These are phyloP conservation scores for Clupea harengus DNA, from an alignment of 2,113 vertebrate genomes.

Conservation along the genomic window DNA sequence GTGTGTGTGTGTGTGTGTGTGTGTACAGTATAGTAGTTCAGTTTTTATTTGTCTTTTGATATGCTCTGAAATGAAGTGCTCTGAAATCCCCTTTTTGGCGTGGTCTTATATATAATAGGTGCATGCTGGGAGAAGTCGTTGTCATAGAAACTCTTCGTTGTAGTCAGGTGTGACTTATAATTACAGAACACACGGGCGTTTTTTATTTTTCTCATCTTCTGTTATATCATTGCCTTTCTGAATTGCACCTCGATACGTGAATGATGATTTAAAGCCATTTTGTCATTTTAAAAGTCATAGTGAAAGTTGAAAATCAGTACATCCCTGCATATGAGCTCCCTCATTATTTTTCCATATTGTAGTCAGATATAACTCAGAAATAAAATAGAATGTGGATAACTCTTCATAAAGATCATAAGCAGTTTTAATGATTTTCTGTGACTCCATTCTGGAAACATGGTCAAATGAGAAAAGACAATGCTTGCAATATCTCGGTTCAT, in stretches of 20 bases:
- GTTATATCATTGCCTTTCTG: not conserved
- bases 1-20: not conserved
- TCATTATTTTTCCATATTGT: not conserved
- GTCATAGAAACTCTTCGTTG: constrained; percentile 7
- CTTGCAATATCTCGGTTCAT: not conserved
- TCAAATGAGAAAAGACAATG: not conserved
- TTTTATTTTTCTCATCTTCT: not conserved
- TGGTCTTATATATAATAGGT: not conserved
- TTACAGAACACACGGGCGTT: not conserved
- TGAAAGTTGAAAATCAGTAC: not conserved
- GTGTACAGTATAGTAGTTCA: not conserved
- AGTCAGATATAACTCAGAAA: not conserved
- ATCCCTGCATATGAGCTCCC: not conserved
- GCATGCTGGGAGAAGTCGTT: not conserved
- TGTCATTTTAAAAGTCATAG: not conserved
- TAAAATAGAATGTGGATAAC: not conserved
- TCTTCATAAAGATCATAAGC: not conserved
- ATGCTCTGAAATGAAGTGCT: not conserved
- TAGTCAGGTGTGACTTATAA: constrained; percentile 13
- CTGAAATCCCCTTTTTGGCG: not conserved
- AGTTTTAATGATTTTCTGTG: not conserved
- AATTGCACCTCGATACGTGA: not conserved
- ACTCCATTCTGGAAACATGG: no score
- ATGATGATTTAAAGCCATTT: not conserved
- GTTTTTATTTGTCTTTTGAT: not conserved